Conservation (phyloP, 2,888 invertebrate genomes). For the Mystacides longicornis region DNA sequence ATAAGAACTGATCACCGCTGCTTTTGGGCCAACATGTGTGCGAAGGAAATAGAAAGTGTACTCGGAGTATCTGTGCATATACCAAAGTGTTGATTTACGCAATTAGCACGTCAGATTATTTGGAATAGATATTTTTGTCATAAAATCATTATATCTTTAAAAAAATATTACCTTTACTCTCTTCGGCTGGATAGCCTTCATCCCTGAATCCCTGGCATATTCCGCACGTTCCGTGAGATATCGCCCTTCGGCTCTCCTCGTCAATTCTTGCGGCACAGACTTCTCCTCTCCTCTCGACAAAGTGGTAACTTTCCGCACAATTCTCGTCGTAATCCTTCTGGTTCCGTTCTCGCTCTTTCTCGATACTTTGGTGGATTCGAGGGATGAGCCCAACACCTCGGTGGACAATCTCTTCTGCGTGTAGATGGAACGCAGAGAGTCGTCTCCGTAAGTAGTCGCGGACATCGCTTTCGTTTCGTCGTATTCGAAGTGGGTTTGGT, state of each 20-base stretch:
- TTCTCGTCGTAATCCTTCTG: slow-evolving; percentile 76
- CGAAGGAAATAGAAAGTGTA: neutral
- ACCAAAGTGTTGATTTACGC: no score
- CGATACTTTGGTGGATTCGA: slow-evolving; percentile 78
- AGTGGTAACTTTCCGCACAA: slow-evolving; percentile 83
- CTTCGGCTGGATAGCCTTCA: slow-evolving; percentile 57
- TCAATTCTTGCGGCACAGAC: slow-evolving; percentile 61
- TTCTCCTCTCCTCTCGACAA: slow-evolving; percentile 80
- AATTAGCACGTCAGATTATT: neutral
- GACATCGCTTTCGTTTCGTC: slow-evolving; percentile 29
- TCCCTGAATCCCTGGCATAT: slow-evolving; percentile 51
- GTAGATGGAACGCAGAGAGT: slow-evolving; percentile 67
- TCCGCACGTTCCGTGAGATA: slow-evolving; percentile 52
- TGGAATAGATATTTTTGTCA: neutral
- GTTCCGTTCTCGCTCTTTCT: slow-evolving; percentile 71
- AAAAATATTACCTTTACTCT: slow-evolving; percentile 62
- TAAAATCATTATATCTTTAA: neutral
- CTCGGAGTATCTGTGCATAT: no score
- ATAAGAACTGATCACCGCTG: neutral
- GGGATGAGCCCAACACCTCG: slow-evolving; percentile 76
- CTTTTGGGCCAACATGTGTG: neutral
- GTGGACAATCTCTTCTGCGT: slow-evolving; percentile 77
- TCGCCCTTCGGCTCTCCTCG: slow-evolving; percentile 48
- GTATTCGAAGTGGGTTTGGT: slow-evolving; percentile 48
- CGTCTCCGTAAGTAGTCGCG: slow-evolving; percentile 42